Evolutionary conservation across 2,113 vertebrate genomes (phyloP), one percentile per base, ranked within the genome.

Genomic region (Cinclus mexicanus): DNA sequence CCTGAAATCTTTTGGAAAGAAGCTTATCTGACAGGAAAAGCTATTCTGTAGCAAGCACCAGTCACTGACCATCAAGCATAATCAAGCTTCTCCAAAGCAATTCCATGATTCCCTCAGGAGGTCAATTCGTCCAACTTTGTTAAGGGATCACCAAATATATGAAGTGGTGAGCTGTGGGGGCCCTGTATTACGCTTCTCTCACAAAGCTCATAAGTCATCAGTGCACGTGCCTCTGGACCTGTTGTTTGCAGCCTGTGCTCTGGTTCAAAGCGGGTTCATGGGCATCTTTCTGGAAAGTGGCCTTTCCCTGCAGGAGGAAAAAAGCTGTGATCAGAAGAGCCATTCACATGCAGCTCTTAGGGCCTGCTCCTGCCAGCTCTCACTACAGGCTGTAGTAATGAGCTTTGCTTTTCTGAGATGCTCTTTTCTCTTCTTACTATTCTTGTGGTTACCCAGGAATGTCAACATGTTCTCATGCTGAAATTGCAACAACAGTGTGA

Each of bases 361-460:
- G 50, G 14, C 23, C 60, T 26, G 35, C 24, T 79, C 42, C 52
- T 84, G 39, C 29, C 59, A 69, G 29, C n/a, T 85, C 61, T 85
- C 42, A 25, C 63, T 63, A n/a, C 25, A 39, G 74, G 29, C 28
- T 74, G 17, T 17, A 87, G 19, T 26, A 70, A 80, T 31, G 57
- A 89, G 64, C 67, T 91, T 70, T 61, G 35, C 39, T 93, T 90
- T 90, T 59, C 80, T 64, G n/a, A 93, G 56, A 87, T 56, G 41
- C 21, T 63, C 28, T 63, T 92, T 93, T 87, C 41, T 77, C 33
- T 82, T 88, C 46, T 84, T 18, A 55, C 29, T 91, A 11, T 60
- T 86, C 57, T 69, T 77, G 46, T 28, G 42, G 16, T 59, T 69
- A 65, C 22, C 10, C 35, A 49, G 55, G n/a, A 80, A 71, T 29